A percentile compares a stretch with the other conserved stretches of the same genome.
Evolutionary conservation across 2,113 vertebrate genomes (phyloP).

Genomic region (Suricata suricatta): DNA sequence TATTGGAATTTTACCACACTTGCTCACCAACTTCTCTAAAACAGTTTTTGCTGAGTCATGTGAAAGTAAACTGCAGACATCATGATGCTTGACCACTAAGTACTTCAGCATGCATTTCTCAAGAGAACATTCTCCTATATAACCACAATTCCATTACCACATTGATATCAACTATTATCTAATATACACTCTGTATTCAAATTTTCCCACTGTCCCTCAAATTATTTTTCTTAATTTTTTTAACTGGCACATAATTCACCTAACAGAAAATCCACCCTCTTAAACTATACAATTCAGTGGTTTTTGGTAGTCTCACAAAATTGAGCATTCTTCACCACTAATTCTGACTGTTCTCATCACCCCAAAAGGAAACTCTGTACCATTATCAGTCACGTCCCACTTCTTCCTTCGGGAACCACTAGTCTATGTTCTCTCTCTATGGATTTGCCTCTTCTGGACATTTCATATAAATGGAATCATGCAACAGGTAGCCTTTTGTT

Average conservation of each 20-base stretch:
- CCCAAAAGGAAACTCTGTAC: background rate
- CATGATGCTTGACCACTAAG: background rate
- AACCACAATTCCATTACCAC: background rate
- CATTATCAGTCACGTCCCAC: background rate
- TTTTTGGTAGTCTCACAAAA: background rate
- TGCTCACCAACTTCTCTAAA: background rate
- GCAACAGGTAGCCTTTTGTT: background rate
- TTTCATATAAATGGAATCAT: background rate
- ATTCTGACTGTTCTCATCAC: background rate
- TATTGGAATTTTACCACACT: background rate
- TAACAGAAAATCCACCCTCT: background rate
- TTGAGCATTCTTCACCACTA: background rate
- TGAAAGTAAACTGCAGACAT: background rate
- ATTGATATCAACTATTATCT: background rate
- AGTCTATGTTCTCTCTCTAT: background rate
- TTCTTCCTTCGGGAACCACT: background rate
- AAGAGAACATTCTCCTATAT: background rate
- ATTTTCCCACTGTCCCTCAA: background rate
- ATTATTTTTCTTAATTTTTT: background rate
- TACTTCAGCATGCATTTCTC: background rate
- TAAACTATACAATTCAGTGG: background rate
- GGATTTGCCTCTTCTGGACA: background rate
- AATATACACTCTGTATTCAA: background rate
- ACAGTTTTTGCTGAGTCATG: background rate
- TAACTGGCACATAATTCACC: background rate